Evolutionary conservation across 2,797 vertebrate genomes (phyloP).

Genomic region (Perodicticus potto): DNA sequence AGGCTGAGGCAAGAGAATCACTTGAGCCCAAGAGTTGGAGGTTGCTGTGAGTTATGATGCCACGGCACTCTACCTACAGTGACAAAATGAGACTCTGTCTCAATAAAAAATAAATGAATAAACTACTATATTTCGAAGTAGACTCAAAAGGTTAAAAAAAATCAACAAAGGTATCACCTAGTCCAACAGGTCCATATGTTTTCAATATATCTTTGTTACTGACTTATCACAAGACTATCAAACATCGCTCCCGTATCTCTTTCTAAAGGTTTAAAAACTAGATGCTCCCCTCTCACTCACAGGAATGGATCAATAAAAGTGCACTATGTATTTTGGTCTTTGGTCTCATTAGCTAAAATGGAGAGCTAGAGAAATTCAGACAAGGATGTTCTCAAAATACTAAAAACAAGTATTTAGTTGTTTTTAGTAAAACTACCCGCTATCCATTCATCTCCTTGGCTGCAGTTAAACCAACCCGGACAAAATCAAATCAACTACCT

Average conservation of each 20-base stretch:
- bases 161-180: constrained; percentile 22
- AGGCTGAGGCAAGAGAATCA: too few species aligned
- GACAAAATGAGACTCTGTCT: too few species aligned
- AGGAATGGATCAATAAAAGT: background rate
- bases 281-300: background rate
- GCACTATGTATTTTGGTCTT: background rate
- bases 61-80: too few species aligned
- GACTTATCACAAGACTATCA: constrained; percentile 17
- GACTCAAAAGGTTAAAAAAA: constrained; percentile 43
- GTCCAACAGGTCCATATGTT: background rate
- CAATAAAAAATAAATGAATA: background rate
- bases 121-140: constrained; percentile 51
- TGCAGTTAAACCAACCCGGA: constrained; percentile 20
- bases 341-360: constrained; percentile 26
- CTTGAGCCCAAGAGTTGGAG: too few species aligned
- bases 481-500: background rate
- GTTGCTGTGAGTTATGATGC: too few species aligned
- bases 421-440: too few species aligned
- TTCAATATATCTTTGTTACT: constrained; percentile 50
- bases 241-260: background rate
- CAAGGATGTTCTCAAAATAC: background rate
- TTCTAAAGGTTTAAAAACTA: constrained; percentile 47
- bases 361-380: background rate
- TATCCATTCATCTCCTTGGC: background rate
- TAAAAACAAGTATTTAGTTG: too few species aligned